A percentile compares a stretch with the other conserved stretches of the same genome.
Conservation (phyloP, 2,888 invertebrate species). For the Anodontia alba region DNA sequence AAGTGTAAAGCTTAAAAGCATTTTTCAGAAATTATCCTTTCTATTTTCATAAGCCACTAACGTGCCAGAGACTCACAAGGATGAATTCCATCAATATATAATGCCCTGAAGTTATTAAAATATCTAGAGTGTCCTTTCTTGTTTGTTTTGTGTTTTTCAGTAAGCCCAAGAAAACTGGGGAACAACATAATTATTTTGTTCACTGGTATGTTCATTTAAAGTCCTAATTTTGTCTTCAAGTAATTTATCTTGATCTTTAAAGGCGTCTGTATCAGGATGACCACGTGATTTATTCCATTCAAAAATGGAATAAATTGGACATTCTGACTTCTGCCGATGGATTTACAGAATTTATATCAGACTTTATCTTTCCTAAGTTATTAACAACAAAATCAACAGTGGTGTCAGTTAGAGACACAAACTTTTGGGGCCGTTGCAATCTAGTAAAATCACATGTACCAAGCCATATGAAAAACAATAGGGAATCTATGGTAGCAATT, state of each 20-base stretch:
- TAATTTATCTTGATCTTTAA: background rate
- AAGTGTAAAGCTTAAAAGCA: background rate
- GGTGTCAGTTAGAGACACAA: background rate
- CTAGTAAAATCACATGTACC: slow-evolving; percentile 20
- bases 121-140: background rate
- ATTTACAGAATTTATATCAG: background rate
- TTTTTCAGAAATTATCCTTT: background rate
- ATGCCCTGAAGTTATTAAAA: too few species aligned
- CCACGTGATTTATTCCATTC: slow-evolving; percentile 8
- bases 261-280: background rate
- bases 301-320: background rate
- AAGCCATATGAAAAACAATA: slow-evolving; percentile 15
- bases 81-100: background rate
- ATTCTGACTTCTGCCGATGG: background rate
- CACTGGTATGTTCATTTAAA: background rate
- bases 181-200: background rate
- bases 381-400: slow-evolving; percentile 5
- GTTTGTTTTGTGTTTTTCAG: background rate
- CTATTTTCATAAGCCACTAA: background rate
- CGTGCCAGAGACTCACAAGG: background rate
- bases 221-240: background rate
- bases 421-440: background rate
- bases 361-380: background rate
- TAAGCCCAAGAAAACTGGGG: background rate
- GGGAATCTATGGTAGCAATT: background rate